phyloP scores from a whole-genome alignment of 2,797 vertebrate genomes.

The Chelonia mydas region DNA sequence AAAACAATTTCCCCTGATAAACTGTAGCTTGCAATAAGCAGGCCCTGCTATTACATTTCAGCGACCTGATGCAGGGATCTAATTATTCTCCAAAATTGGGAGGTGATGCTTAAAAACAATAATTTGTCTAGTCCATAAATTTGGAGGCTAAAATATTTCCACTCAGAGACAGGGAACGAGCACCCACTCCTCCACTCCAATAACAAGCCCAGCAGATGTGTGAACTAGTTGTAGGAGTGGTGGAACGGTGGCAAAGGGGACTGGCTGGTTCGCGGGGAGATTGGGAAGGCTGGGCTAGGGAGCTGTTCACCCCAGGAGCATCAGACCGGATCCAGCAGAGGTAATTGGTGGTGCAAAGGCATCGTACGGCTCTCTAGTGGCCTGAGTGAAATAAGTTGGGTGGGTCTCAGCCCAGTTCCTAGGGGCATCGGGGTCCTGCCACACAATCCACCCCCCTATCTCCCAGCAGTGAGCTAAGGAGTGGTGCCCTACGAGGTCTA shows the following conservation, averaged over 20 bases:
- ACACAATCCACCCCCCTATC: neutral
- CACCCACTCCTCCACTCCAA: neutral
- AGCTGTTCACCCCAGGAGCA: neutral
- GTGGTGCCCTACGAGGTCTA: neutral
- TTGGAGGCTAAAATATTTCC: conserved; percentile 4
- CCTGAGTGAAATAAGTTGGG: neutral
- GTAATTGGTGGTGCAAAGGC: neutral
- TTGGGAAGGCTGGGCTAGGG: neutral
- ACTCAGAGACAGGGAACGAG: neutral
- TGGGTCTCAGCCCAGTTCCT: neutral
- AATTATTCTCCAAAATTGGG: conserved; percentile 31
- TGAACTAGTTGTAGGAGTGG: neutral
- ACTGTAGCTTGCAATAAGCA: conserved; percentile 14
- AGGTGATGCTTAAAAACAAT: conserved; percentile 24
- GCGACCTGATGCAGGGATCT: neutral
- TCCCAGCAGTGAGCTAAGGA: neutral
- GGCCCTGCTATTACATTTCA: neutral
- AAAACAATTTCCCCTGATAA: conserved; percentile 25
- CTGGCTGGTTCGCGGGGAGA: neutral
- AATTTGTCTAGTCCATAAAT: conserved; percentile 15
- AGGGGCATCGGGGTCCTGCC: accelerated
- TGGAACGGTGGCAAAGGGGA: too few relatives aligned
- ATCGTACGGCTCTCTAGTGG: neutral
- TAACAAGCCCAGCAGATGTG: neutral
- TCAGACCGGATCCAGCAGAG: neutral